phyloP scores from a whole-genome alignment of 37 sponge, comb jelly and placozoan species.

The Geodia barretti region DNA sequence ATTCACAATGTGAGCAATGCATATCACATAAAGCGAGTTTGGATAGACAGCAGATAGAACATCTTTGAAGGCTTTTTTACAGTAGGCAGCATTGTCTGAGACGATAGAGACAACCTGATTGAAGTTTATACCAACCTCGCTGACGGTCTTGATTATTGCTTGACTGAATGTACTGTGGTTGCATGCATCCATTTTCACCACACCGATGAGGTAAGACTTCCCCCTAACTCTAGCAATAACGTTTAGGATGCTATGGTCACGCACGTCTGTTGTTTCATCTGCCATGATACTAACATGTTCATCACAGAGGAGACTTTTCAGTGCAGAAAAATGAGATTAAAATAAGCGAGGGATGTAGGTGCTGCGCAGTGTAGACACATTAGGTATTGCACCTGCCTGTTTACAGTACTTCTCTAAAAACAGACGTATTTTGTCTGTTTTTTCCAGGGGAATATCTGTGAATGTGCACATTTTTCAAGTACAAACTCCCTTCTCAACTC shows the following conservation, averaged over 20 bases:
- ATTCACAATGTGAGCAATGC: neutral
- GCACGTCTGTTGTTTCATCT: conserved; percentile 15
- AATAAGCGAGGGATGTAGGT: conserved; percentile 1
- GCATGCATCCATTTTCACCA: neutral
- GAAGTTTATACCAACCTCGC: neutral
- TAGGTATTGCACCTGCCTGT: conserved; percentile 7
- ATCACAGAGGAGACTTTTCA: neutral
- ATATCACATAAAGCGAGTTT: neutral
- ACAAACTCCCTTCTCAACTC: neutral
- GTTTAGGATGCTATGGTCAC: conserved; percentile 2
- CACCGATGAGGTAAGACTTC: conserved; percentile 9
- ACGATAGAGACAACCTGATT: neutral
- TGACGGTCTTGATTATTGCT: neutral
- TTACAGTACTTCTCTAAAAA: conserved; percentile 15
- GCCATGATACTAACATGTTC: conserved; percentile 1
- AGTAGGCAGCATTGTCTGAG: neutral
- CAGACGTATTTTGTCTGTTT: neutral
- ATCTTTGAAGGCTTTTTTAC: neutral
- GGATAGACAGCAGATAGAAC: neutral
- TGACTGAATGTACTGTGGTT: neutral
- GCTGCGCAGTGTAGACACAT: neutral
- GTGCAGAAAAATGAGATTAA: neutral
- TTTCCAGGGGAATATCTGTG: neutral
- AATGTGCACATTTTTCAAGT: neutral
- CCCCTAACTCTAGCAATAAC: neutral